phyloP scores from a whole-genome alignment of 1,140 invertebrate genomes.

The Lepidurus apus region DNA sequence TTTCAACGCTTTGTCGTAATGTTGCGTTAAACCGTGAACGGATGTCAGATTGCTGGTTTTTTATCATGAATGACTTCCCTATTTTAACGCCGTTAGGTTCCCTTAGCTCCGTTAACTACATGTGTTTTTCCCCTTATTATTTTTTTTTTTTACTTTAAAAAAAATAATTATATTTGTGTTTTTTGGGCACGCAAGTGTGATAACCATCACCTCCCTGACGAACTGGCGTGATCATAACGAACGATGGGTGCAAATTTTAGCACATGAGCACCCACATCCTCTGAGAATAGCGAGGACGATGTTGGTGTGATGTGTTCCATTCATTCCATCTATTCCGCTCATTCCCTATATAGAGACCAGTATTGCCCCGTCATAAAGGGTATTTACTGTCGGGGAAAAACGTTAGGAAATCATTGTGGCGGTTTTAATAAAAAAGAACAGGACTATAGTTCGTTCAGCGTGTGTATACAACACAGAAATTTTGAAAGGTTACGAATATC shows the following conservation, averaged over 20 bases:
- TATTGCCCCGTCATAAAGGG: too few relatives aligned
- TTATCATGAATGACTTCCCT: neutral
- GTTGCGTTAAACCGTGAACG: neutral
- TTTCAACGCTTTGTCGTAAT: neutral
- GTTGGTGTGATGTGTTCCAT: neutral
- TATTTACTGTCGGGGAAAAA: too few relatives aligned
- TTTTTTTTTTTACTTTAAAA: too few relatives aligned
- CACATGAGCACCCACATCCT: neutral
- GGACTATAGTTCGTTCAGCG: too few relatives aligned
- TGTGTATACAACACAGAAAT: too few relatives aligned
- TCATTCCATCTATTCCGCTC: too few relatives aligned
- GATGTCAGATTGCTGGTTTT: neutral
- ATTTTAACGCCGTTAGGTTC: neutral
- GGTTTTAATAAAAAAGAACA: too few relatives aligned
- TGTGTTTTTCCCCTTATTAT: neutral
- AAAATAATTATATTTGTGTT: neutral
- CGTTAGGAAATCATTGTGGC: too few relatives aligned
- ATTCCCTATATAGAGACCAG: too few relatives aligned
- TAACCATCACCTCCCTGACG: neutral
- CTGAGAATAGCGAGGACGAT: neutral
- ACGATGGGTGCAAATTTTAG: neutral
- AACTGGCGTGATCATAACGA: neutral
- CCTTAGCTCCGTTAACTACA: neutral
- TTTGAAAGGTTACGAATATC: too few relatives aligned
- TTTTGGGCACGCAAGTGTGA: neutral